Percentiles rank a stretch among this genome's conserved stretches.
phyloP scores from a whole-genome alignment of 2,797 vertebrate species.

The Amblyraja radiata region DNA sequence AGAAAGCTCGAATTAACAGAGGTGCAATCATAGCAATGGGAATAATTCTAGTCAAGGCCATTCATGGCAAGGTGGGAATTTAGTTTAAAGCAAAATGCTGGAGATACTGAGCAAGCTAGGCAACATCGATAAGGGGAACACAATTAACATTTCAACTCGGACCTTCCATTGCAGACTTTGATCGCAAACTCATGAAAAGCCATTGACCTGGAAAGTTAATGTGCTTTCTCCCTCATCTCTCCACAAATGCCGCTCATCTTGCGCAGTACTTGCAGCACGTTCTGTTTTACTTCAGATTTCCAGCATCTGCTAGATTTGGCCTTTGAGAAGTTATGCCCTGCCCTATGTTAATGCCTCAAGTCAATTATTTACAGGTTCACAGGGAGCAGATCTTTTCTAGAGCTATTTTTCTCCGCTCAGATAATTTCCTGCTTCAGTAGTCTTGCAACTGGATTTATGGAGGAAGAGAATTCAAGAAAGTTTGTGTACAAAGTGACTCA shows the following conservation, averaged over 20 bases:
- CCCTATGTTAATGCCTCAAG: neutral
- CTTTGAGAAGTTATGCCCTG: neutral
- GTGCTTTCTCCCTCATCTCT: no score
- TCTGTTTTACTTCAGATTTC: no score
- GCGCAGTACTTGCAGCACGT: no score
- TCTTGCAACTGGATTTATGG: neutral
- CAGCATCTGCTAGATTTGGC: no score
- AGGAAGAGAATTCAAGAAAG: neutral
- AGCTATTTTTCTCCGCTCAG: neutral
- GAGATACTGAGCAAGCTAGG: no score
- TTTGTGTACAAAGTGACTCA: neutral
- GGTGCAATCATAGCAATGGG: neutral
- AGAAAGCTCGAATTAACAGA: neutral
- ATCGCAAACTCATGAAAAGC: no score
- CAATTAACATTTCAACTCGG: no score
- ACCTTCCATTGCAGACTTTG: no score
- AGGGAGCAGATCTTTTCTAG: neutral
- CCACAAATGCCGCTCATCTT: no score
- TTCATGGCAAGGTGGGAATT: neutral
- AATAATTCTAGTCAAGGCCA: neutral
- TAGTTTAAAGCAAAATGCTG: neutral
- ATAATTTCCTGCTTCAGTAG: neutral
- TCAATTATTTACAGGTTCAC: neutral
- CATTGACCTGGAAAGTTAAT: no score
- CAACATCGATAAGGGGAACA: no score